A percentile compares a stretch with the other conserved stretches of the same genome.
Conservation (phyloP, 2,797 vertebrate species). For the Huso huso region DNA sequence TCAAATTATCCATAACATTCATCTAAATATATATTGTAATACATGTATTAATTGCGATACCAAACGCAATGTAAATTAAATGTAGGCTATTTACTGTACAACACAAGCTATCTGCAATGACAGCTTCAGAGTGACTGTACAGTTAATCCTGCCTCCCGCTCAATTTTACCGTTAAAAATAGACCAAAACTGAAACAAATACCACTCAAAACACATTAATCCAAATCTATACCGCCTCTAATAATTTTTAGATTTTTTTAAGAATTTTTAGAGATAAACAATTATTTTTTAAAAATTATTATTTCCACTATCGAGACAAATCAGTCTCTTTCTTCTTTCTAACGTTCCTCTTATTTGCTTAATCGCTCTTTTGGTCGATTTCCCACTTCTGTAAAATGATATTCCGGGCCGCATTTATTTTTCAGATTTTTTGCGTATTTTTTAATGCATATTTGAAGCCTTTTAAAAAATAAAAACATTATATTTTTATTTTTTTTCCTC, state of each 20-base stretch:
- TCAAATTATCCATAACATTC: too few relatives aligned
- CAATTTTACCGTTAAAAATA: slow-evolving; percentile 53
- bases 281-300: slow-evolving; percentile 25
- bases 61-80: too few relatives aligned
- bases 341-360: slow-evolving; percentile 15
- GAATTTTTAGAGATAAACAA: slow-evolving; percentile 24
- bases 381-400: slow-evolving; percentile 9
- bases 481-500: background rate
- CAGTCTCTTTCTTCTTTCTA: slow-evolving; percentile 25
- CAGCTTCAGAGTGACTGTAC: slow-evolving; percentile 31
- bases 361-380: slow-evolving; percentile 16
- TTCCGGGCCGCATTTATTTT: slow-evolving; percentile 1
- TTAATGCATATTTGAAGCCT: slow-evolving; percentile 12
- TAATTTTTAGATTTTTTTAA: slow-evolving; percentile 27
- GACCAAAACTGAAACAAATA: slow-evolving; percentile 33
- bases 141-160: slow-evolving; percentile 62
- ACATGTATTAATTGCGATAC: too few relatives aligned
- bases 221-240: slow-evolving; percentile 16
- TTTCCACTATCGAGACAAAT: slow-evolving; percentile 29
- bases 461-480: slow-evolving; percentile 3
- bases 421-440: slow-evolving; percentile 18
- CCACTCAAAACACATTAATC: slow-evolving; percentile 22
- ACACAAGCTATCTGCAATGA: slow-evolving; percentile 12
- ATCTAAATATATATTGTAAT: too few relatives aligned
- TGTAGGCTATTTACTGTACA: slow-evolving; percentile 17